phyloP scores from a whole-genome alignment of 2,888 invertebrate genomes.

The Cephus nigrinus region DNA sequence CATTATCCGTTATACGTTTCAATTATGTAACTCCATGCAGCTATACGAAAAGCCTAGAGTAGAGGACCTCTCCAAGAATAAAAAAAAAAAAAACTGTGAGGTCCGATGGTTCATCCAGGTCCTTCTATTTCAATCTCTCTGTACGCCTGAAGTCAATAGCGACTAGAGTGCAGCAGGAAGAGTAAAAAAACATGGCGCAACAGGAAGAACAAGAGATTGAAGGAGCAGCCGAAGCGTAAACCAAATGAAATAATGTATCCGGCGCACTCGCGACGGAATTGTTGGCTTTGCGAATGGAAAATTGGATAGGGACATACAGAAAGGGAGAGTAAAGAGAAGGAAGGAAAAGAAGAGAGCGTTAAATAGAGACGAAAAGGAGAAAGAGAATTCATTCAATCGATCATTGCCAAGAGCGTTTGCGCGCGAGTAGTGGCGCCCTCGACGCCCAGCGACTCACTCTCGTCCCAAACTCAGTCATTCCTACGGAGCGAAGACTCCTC shows the following conservation, averaged over 20 bases:
- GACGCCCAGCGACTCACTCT: slow-evolving; percentile 13
- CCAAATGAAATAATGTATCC: not conserved
- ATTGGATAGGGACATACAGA: not conserved
- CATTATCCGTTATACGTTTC: not conserved
- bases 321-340: not conserved
- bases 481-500: not conserved
- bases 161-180: not conserved
- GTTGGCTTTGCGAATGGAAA: not conserved
- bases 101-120: not conserved
- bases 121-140: not conserved
- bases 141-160: not conserved
- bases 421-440: slow-evolving; percentile 16
- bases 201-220: not conserved
- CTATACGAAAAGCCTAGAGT: not conserved
- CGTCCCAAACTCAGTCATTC: not conserved
- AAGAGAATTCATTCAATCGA: slow-evolving; percentile 9
- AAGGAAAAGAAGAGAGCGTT: not conserved
- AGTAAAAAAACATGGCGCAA: not conserved
- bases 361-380: not conserved
- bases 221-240: not conserved
- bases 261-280: not conserved
- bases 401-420: slow-evolving; percentile 12
- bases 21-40: not conserved
- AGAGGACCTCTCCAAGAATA: not conserved
- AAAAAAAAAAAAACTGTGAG: not conserved